Percentiles rank a stretch among this genome's conserved stretches.
These are phyloP conservation scores for Anastrepha ludens DNA, from an alignment of 1,140 invertebrate species.

Conservation along the genomic window DNA sequence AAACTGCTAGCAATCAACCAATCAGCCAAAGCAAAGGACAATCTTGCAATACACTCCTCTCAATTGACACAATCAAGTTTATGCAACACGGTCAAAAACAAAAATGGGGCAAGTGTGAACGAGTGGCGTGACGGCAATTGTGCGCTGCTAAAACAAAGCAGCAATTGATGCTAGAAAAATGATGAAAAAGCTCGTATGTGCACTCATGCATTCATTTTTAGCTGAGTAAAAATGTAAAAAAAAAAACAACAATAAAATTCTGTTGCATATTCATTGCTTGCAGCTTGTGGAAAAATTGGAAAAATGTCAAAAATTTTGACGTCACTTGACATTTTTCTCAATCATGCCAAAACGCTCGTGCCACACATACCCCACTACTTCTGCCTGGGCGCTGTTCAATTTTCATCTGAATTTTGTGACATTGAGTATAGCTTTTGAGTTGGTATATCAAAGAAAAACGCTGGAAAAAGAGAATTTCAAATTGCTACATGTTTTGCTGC, in stretches of 20 bases:
- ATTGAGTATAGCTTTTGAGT: conserved; percentile 6
- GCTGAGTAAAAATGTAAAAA: no score
- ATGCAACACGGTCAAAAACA: not conserved
- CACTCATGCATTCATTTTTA: no score
- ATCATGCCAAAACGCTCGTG: conserved; percentile 14
- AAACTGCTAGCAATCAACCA: conserved; percentile 42
- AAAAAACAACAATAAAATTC: not conserved
- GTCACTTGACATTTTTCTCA: conserved; percentile 38
- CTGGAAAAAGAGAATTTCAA: conserved; percentile 12
- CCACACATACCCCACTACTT: not conserved
- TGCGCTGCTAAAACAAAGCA: not conserved
- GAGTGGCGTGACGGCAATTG: not conserved
- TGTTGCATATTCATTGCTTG: not conserved
- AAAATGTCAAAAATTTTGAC: conserved; percentile 37
- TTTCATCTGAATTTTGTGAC: not conserved
- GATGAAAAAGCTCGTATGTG: not conserved
- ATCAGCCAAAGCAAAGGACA: conserved; percentile 46
- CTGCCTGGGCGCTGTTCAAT: not conserved
- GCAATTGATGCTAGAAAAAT: not conserved
- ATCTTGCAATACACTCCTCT: conserved; percentile 21
- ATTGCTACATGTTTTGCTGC: not conserved
- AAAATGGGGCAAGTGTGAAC: not conserved
- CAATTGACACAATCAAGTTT: conserved; percentile 47
- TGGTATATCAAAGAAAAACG: conserved; percentile 1
- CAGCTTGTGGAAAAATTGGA: conserved; percentile 11